These are phyloP conservation scores for Diarsia mendica DNA, from an alignment of 2,888 invertebrate genomes.

Conservation along the genomic window DNA sequence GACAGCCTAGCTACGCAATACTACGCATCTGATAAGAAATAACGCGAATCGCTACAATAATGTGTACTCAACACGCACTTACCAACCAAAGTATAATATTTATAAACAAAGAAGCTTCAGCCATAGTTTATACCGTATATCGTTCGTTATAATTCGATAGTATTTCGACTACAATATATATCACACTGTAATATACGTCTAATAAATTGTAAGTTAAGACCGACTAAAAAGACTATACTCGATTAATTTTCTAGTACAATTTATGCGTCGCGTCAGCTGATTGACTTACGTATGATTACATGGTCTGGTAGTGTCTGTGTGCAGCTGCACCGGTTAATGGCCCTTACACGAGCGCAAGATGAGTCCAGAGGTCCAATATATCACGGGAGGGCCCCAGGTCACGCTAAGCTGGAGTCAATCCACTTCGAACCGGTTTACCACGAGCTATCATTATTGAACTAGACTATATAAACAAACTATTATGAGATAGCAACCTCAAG, in stretches of 20 bases:
- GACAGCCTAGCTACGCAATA: slow-evolving; percentile 2
- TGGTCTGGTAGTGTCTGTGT: slow-evolving; percentile 9
- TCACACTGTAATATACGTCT: background rate
- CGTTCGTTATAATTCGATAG: background rate
- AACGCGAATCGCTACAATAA: slow-evolving; percentile 25
- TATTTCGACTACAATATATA: background rate
- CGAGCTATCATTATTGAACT: slow-evolving; percentile 68
- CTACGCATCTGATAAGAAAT: slow-evolving; percentile 48
- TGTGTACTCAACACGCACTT: slow-evolving; percentile 40
- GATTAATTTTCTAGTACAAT: background rate
- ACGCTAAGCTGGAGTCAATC: slow-evolving; percentile 68
- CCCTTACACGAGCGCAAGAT: slow-evolving; percentile 60
- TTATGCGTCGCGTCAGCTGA: slow-evolving; percentile 1
- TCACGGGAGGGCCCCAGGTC: slow-evolving; percentile 65
- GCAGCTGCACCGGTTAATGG: slow-evolving; percentile 34
- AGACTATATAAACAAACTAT: slow-evolving; percentile 51
- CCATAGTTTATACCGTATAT: background rate
- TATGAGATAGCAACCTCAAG: slow-evolving; percentile 55
- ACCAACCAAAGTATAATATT: slow-evolving; percentile 1
- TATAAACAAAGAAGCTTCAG: slow-evolving; percentile 1
- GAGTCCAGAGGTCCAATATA: slow-evolving; percentile 59
- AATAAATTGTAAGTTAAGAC: background rate
- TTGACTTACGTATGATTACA: slow-evolving; percentile 8
- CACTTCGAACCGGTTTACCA: slow-evolving; percentile 74
- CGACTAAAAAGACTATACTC: background rate